These are phyloP conservation scores for Saxidomus purpurata DNA, from an alignment of 1,140 invertebrate species.

Conservation along the genomic window DNA sequence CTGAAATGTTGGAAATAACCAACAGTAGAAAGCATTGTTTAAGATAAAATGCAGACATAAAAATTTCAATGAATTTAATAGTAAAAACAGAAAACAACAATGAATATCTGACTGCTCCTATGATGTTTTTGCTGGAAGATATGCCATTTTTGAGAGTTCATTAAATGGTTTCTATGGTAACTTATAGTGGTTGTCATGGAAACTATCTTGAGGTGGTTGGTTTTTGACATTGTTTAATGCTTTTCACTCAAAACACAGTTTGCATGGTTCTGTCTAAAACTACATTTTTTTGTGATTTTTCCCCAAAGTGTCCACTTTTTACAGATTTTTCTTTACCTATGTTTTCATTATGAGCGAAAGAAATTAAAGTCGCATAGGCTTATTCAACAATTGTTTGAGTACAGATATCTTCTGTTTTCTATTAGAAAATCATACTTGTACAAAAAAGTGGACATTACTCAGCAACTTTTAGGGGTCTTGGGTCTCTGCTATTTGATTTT, in stretches of 20 bases:
- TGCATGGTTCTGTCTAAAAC: conserved; percentile 34
- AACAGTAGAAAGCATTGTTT: neutral
- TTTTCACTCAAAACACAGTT: conserved; percentile 46
- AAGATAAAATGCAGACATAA: neutral
- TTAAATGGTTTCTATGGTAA: neutral
- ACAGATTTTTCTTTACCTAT: neutral
- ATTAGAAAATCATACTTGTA: neutral
- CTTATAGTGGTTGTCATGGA: conserved; percentile 17
- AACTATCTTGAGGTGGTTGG: conserved; percentile 47
- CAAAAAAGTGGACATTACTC: conserved; percentile 17
- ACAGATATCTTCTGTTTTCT: neutral
- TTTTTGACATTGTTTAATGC: conserved; percentile 35
- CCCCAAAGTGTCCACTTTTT: conserved; percentile 35
- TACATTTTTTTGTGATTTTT: conserved; percentile 21
- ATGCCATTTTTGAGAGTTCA: conserved; percentile 27
- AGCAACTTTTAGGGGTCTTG: neutral
- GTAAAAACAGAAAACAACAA: neutral
- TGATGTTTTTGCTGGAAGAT: neutral
- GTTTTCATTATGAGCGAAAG: too few relatives aligned
- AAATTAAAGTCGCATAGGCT: neutral
- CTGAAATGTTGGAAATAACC: neutral
- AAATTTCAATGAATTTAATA: neutral
- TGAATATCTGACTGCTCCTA: conserved; percentile 40
- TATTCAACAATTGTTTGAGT: too few relatives aligned
- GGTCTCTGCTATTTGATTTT: neutral